Percentiles rank a stretch among this genome's conserved stretches.
Conservation (phyloP, 2,113 vertebrate species). For the Cygnus buccinator region DNA sequence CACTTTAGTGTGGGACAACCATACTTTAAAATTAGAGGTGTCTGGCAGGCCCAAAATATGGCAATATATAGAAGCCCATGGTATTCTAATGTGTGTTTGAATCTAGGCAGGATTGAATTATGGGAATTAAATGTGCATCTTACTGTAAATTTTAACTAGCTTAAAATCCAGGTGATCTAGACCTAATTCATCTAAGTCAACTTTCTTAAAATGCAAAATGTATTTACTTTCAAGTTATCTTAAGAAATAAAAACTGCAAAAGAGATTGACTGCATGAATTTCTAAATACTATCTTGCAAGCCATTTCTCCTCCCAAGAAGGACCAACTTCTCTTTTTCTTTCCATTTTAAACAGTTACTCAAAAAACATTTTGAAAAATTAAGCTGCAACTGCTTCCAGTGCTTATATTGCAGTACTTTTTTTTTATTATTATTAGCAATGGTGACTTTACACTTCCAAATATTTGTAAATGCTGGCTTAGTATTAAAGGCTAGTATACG, state of each 20-base stretch:
- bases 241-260: slow-evolving; percentile 19
- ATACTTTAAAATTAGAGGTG: background rate
- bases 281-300: background rate
- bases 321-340: background rate
- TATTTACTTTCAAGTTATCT: background rate
- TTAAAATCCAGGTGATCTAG: background rate
- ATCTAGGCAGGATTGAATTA: background rate
- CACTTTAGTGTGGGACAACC: background rate
- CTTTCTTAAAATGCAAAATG: background rate
- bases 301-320: background rate
- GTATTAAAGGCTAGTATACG: background rate
- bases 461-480: background rate
- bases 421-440: background rate
- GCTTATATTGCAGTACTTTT: background rate
- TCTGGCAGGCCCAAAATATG: background rate
- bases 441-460: background rate
- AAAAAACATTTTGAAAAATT: background rate
- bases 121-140: background rate
- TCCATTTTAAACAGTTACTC: background rate
- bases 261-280: background rate
- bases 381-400: background rate
- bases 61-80: background rate
- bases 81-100: background rate
- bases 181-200: background rate
- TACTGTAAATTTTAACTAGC: background rate